These are phyloP conservation scores for Micromesistius poutassou DNA, from an alignment of 2,797 vertebrate species.

Conservation along the genomic window DNA sequence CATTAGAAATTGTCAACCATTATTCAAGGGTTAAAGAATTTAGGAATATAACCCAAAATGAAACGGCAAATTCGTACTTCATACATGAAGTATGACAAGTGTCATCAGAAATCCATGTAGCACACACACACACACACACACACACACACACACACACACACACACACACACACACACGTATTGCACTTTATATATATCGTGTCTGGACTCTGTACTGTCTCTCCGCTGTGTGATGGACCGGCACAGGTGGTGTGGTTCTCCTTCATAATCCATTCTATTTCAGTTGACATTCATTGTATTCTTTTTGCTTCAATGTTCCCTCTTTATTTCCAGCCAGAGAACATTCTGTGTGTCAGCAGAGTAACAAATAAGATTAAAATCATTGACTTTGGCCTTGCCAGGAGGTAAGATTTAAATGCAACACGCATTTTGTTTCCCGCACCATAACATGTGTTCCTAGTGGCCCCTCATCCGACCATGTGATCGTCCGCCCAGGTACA, in stretches of 20 bases:
- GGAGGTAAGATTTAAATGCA: constrained; percentile 76
- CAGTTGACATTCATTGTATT: background rate
- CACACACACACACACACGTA: background rate
- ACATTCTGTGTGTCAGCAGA: constrained; percentile 94
- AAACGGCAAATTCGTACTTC: background rate
- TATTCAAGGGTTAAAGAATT: background rate
- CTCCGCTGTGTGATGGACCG: background rate
- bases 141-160: background rate
- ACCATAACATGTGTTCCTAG: background rate
- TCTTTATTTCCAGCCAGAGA: constrained; percentile 83
- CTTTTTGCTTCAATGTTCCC: background rate
- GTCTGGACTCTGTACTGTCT: background rate
- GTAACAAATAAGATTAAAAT: constrained; percentile 94
- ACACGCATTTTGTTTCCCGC: background rate
- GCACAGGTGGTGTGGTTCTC: constrained; percentile 15
- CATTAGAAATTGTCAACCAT: background rate
- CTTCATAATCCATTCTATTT: background rate
- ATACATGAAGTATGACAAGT: background rate
- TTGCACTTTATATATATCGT: background rate
- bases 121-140: background rate
- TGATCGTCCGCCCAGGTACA: constrained; percentile 76
- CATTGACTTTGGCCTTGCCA: constrained; percentile 96
- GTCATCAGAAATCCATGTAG: too few relatives aligned
- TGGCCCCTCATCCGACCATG: background rate
- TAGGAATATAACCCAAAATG: background rate